Base-by-base conservation (phyloP, 2,888 invertebrate genomes). In the Xanthia icteritia region DNA sequence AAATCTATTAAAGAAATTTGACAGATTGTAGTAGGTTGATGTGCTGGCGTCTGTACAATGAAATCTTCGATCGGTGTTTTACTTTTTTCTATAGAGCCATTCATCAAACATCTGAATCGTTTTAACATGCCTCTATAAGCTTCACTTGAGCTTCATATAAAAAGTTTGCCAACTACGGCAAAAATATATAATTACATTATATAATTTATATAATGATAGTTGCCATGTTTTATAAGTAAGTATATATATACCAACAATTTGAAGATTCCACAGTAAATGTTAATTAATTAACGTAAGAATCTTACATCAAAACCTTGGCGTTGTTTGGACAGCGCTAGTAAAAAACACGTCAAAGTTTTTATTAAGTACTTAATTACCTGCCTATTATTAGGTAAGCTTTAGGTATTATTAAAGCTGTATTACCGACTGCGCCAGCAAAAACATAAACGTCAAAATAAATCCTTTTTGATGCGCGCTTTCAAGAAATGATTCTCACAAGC, bases 371-470 rank as follows among this genome's bases (percentile, higher is more conserved):
- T 87, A 86, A 81, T 87, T 82, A 87, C 73, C 72, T 77, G 78
- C 65, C 61, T 81, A 81, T 82, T 81, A 79, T 81, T 82, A 74
- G 63, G 73, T 87, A 76, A 83, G 73, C 77, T 79, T 75, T 79
- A 31, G 31, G 31, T 31, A 77, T 70, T 76, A 80, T 78, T 76
- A 82, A 67, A 63, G 45, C 63, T 23, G 67, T 84, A 65, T 67
- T 71, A 77, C 15, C n/a, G 61, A 65, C 23, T 48, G 65, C 39
- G 54, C 65, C 58, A 56, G 73, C 75, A 87, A 82, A 85, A 78
- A 81, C 73, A 75, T 69, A 79, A 79, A 80, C 74, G 78, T 83
- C 84, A 85, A 80, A 87, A 85, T 80, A 82, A 84, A 85, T 79
- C 73, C 51, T 70, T 74, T 79, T 77, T 79, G 81, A 80, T 63